Percentiles rank a stretch among this genome's conserved stretches.
Evolutionary conservation across 2,888 invertebrate genomes (phyloP).

Genomic region (Heliothis peltigera): DNA sequence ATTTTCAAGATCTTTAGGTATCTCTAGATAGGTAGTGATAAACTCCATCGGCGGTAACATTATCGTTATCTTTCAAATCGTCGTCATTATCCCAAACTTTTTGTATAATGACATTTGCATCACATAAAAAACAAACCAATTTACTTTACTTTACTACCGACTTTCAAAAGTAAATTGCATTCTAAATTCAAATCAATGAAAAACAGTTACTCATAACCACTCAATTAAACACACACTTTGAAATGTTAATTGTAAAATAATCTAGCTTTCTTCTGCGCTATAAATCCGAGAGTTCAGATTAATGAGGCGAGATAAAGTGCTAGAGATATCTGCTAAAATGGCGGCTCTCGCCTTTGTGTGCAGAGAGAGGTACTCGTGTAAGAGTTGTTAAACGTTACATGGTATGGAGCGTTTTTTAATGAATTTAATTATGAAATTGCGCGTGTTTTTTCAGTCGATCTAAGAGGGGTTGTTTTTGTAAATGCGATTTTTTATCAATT

Average conservation of each 20-base stretch:
- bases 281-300: slow-evolving; percentile 56
- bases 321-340: slow-evolving; percentile 52
- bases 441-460: too few relatives aligned
- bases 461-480: too few relatives aligned
- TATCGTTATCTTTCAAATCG: too few relatives aligned
- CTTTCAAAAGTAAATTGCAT: background rate
- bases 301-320: slow-evolving; percentile 57
- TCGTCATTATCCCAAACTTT: too few relatives aligned
- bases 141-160: too few relatives aligned
- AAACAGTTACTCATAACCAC: background rate
- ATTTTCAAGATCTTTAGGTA: too few relatives aligned
- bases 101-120: too few relatives aligned
- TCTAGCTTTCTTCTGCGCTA: slow-evolving; percentile 33
- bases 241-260: slow-evolving; percentile 56
- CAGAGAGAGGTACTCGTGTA: slow-evolving; percentile 22
- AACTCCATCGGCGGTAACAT: too few relatives aligned
- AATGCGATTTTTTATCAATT: too few relatives aligned
- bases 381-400: slow-evolving; percentile 12
- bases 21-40: too few relatives aligned
- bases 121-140: too few relatives aligned
- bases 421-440: background rate
- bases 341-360: slow-evolving; percentile 40
- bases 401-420: background rate
- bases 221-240: slow-evolving; percentile 5
- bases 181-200: background rate